Evolutionary conservation across 2,797 vertebrate genomes (phyloP).

Genomic region (Channallabes apus): DNA sequence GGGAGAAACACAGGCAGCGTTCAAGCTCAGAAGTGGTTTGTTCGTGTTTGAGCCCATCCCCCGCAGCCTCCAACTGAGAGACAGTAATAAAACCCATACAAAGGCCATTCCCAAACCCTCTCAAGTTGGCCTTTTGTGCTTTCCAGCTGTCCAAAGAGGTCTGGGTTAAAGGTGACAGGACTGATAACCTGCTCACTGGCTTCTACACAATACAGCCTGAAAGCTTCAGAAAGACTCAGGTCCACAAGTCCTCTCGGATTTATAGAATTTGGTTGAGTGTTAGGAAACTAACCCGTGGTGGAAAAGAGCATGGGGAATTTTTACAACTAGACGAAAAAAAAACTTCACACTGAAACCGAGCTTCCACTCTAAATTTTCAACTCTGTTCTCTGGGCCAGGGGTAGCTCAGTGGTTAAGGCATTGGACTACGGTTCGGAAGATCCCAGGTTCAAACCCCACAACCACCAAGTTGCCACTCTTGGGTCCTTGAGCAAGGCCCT

Average conservation of each 20-base stretch:
- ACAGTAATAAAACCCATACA: conserved; percentile 41
- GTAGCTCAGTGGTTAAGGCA: no score
- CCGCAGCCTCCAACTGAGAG: conserved; percentile 12
- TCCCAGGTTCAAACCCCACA: no score
- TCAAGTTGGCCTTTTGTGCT: conserved; percentile 29
- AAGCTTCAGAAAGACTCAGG: conserved; percentile 38
- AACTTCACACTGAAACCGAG: neutral
- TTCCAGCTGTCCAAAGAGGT: conserved; percentile 52
- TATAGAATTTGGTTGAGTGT: neutral
- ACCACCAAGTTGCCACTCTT: no score
- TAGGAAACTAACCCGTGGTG: neutral
- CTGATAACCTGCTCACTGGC: conserved; percentile 29
- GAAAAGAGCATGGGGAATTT: neutral
- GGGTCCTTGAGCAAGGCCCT: no score
- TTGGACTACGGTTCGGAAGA: no score
- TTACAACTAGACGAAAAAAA: neutral
- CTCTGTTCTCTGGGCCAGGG: no score
- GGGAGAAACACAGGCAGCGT: neutral
- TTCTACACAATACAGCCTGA: conserved; percentile 23
- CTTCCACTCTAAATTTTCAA: neutral
- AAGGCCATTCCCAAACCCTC: conserved; percentile 43
- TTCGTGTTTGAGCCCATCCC: conserved; percentile 27
- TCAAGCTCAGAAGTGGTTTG: neutral
- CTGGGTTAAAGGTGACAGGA: conserved; percentile 46
- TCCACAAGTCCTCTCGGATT: neutral